A percentile compares a stretch with the other conserved stretches of the same genome.
Conservation (phyloP, 2,888 invertebrate species). For the Nineta flava region DNA sequence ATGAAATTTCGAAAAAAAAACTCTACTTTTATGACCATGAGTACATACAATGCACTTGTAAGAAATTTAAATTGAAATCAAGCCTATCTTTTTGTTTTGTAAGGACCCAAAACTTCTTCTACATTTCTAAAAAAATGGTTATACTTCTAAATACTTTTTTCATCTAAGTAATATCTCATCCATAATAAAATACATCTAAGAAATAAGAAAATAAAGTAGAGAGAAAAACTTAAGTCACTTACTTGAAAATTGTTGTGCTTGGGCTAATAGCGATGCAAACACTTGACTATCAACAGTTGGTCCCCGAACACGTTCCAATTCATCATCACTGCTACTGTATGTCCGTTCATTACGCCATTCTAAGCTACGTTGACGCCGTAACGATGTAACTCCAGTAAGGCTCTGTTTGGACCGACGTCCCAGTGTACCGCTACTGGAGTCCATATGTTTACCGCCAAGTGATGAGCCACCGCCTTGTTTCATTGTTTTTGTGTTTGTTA, state of each 20-base stretch:
- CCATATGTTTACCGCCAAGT: conserved; percentile 16
- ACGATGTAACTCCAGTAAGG: conserved; percentile 14
- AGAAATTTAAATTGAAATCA: too few relatives aligned
- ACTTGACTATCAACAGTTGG: conserved; percentile 35
- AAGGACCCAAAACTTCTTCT: too few relatives aligned
- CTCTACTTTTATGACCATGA: too few relatives aligned
- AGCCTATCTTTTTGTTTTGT: too few relatives aligned
- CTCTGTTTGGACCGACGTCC: conserved; percentile 22
- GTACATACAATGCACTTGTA: too few relatives aligned
- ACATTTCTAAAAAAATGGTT: too few relatives aligned
- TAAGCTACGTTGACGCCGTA: conserved; percentile 36
- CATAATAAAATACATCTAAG: too few relatives aligned
- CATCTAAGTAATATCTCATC: too few relatives aligned
- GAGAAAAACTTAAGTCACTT: too few relatives aligned
- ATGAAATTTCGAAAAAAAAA: too few relatives aligned
- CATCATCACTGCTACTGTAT: conserved; percentile 38
- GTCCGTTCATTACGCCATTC: conserved; percentile 38
- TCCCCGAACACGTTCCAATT: conserved; percentile 27
- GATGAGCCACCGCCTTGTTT: not conserved
- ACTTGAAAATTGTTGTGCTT: conserved; percentile 42
- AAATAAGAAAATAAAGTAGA: too few relatives aligned
- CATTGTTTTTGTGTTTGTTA: not conserved
- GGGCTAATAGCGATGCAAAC: conserved; percentile 36
- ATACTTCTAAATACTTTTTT: too few relatives aligned
- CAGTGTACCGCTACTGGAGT: conserved; percentile 22